Conservation (phyloP, 1,140 invertebrate genomes). For the Aphis craccivora region DNA sequence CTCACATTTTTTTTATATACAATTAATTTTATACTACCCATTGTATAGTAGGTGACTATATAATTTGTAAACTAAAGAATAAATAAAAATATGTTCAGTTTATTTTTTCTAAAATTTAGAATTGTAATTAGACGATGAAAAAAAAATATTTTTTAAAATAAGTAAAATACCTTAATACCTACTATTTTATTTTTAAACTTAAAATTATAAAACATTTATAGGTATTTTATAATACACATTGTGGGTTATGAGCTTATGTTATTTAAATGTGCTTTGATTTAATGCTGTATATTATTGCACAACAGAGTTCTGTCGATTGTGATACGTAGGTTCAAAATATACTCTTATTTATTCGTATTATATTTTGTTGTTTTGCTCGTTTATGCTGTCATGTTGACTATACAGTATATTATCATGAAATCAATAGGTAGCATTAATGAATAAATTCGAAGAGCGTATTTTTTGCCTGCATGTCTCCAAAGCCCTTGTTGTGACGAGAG, state of each 20-base stretch:
- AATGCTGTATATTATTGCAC: not conserved
- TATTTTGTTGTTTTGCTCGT: not conserved
- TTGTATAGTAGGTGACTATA: not conserved
- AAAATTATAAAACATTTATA: not conserved
- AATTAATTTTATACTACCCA: not conserved
- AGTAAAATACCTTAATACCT: not conserved
- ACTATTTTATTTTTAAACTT: not conserved
- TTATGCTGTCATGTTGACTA: not conserved
- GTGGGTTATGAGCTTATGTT: not conserved
- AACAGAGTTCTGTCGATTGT: not conserved
- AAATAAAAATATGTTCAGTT: not conserved
- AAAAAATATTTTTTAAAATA: not conserved
- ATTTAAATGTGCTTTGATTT: not conserved
- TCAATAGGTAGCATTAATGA: not conserved
- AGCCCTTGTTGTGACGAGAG: not conserved
- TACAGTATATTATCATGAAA: not conserved
- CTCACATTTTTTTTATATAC: not conserved
- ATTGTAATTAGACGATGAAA: not conserved
- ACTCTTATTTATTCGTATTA: not conserved
- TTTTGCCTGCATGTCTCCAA: not conserved
- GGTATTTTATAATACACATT: not conserved
- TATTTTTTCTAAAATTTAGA: not conserved
- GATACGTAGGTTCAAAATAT: not conserved
- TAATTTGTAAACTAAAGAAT: not conserved
- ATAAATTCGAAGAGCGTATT: not conserved